A percentile compares a stretch with the other conserved stretches of the same genome.
These are phyloP conservation scores for Oncorhynchus nerka DNA, from an alignment of 2,113 vertebrate species.

Conservation along the genomic window DNA sequence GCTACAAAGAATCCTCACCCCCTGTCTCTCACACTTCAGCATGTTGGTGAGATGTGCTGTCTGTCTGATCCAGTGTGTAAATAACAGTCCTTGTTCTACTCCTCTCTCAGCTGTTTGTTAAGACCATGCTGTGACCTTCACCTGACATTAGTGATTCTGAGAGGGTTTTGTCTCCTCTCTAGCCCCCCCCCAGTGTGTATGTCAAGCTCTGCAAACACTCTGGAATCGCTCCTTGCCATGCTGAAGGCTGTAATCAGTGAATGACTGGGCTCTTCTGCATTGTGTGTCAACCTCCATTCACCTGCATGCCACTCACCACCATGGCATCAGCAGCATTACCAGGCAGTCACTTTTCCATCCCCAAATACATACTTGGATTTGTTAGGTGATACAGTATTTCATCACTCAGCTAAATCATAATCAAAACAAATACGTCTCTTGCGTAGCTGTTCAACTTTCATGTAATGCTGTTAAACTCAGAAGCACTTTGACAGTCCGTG, in stretches of 20 bases:
- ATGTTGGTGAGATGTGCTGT: neutral
- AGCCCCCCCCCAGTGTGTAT: neutral
- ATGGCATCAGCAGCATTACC: too few species aligned
- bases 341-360: too few species aligned
- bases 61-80: neutral
- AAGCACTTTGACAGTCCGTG: too few species aligned
- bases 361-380: too few species aligned
- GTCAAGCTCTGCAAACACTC: neutral
- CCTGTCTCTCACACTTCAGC: constrained; percentile 2
- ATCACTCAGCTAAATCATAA: too few species aligned
- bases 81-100: neutral
- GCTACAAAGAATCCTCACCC: neutral
- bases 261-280: neutral
- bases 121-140: constrained; percentile 50
- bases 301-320: neutral
- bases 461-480: too few species aligned
- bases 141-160: constrained; percentile 35
- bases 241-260: neutral
- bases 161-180: neutral
- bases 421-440: too few species aligned
- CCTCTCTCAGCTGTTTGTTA: constrained; percentile 9
- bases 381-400: too few species aligned
- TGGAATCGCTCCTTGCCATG: neutral
- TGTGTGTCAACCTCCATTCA: neutral
- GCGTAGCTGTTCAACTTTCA: too few species aligned